A percentile compares a stretch with the other conserved stretches of the same genome.
These are phyloP conservation scores for Pammene aurita DNA, from an alignment of 2,888 invertebrate species.

Conservation along the genomic window DNA sequence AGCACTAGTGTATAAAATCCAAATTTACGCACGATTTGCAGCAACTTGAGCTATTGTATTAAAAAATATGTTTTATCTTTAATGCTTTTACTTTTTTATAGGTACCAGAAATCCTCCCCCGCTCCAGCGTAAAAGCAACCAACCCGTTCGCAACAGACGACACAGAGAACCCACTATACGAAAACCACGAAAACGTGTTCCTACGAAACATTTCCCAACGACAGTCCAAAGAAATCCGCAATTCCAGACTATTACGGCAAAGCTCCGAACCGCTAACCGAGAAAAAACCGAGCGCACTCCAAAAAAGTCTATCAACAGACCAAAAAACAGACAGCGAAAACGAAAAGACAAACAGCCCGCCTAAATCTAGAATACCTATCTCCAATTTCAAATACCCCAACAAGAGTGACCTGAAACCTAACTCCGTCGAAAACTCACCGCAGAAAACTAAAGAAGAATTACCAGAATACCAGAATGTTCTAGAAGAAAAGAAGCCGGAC, in stretches of 20 bases:
- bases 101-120: slow-evolving; percentile 75
- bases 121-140: slow-evolving; percentile 58
- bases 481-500: slow-evolving; percentile 57
- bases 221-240: slow-evolving; percentile 71
- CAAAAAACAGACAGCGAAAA: slow-evolving; percentile 54
- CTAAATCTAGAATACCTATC: slow-evolving; percentile 74
- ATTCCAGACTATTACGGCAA: slow-evolving; percentile 67
- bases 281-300: slow-evolving; percentile 60
- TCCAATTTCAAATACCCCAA: slow-evolving; percentile 78
- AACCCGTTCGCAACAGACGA: slow-evolving; percentile 70
- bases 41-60: too few relatives aligned
- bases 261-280: slow-evolving; percentile 73
- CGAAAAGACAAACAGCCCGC: slow-evolving; percentile 59
- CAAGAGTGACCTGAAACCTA: slow-evolving; percentile 64
- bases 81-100: slow-evolving; percentile 45
- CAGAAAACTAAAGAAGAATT: slow-evolving; percentile 58
- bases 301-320: slow-evolving; percentile 74
- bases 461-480: slow-evolving; percentile 74
- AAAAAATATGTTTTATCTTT: neutral
- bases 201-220: slow-evolving; percentile 72
- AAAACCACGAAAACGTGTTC: slow-evolving; percentile 76
- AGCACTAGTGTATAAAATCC: too few relatives aligned
- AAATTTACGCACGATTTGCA: too few relatives aligned
- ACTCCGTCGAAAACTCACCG: slow-evolving; percentile 69
- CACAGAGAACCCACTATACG: slow-evolving; percentile 61